Evolutionary conservation across 2,797 vertebrate genomes (phyloP).

Genomic region (Limnodromus scolopaceus): DNA sequence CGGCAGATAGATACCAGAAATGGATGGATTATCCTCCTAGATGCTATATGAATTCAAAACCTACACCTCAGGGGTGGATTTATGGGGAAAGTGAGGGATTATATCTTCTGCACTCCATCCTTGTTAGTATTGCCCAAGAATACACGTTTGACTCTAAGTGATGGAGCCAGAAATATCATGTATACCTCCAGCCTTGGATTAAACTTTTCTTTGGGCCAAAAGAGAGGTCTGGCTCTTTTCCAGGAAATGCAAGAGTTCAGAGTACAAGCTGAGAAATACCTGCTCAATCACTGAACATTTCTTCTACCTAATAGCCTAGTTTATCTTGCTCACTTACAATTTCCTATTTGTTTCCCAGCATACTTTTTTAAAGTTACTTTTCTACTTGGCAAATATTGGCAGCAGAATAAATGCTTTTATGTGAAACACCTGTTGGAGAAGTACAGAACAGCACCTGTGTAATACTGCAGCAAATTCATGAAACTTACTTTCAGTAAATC

Average conservation of each 20-base stretch:
- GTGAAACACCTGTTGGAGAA: background rate
- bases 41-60: background rate
- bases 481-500: background rate
- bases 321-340: background rate
- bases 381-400: background rate
- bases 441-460: background rate
- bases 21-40: background rate
- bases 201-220: background rate
- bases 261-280: background rate
- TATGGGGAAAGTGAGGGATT: background rate
- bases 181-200: background rate
- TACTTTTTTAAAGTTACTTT: background rate
- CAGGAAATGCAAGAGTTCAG: background rate
- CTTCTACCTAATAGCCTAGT: background rate
- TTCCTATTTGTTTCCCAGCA: background rate
- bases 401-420: background rate
- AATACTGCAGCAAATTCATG: background rate
- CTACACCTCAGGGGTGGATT: background rate
- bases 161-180: background rate
- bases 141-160: background rate
- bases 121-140: background rate
- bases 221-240: background rate
- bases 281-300: background rate
- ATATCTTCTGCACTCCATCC: background rate
- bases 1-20: background rate